A percentile compares a stretch with the other conserved stretches of the same genome.
Conservation (phyloP, 2,797 vertebrate genomes). For the Gymnothorax javanicus region DNA sequence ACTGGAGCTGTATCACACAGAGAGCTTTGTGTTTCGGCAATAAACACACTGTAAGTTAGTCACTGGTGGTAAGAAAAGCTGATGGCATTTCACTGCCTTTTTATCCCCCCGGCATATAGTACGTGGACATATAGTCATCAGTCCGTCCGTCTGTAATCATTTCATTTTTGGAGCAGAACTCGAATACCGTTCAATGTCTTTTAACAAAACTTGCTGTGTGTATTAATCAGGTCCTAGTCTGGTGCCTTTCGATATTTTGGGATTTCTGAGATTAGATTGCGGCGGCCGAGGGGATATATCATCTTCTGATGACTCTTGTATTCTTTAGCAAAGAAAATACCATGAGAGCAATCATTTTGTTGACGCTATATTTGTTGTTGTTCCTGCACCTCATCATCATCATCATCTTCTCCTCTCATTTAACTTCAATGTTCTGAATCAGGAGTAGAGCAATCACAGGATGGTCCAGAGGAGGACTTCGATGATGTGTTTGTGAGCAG, state of each 20-base stretch:
- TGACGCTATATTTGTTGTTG: neutral
- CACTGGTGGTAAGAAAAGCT: neutral
- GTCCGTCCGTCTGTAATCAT: too few relatives aligned
- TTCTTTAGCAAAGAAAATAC: neutral
- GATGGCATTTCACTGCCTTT: neutral
- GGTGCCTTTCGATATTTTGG: too few relatives aligned
- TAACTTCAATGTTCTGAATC: neutral
- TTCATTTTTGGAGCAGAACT: too few relatives aligned
- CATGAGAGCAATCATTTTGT: neutral
- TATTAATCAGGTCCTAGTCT: too few relatives aligned
- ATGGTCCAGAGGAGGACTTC: slow-evolving; percentile 81
- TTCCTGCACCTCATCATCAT: neutral
- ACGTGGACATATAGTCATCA: too few relatives aligned
- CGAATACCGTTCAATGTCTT: too few relatives aligned
- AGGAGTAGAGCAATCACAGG: neutral
- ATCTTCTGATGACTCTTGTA: too few relatives aligned
- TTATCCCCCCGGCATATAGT: neutral
- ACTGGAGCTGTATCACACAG: neutral
- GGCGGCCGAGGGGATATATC: too few relatives aligned
- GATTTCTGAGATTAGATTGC: too few relatives aligned
- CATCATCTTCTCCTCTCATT: neutral
- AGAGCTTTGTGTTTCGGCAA: neutral
- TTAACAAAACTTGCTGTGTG: too few relatives aligned
- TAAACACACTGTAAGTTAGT: neutral
- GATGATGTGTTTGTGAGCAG: slow-evolving; percentile 78